Conservation (phyloP, 2,888 invertebrate species). For the Fragum sueziense region DNA sequence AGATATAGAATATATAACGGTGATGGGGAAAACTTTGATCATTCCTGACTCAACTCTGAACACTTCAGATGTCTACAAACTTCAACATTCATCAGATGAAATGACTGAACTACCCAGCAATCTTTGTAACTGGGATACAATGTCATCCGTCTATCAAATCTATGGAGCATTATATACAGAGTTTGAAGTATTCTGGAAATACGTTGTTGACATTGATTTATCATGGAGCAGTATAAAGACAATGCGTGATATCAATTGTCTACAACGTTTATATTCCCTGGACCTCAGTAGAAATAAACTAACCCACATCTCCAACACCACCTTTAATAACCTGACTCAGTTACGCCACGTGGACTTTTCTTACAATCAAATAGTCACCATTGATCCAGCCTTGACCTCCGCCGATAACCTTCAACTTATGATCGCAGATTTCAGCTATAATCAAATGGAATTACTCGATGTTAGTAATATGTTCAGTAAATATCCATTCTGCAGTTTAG, state of each 20-base stretch:
- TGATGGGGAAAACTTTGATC: conserved; percentile 25
- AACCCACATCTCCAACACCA: conserved; percentile 24
- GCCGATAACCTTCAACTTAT: neutral
- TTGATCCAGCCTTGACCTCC: conserved; percentile 11
- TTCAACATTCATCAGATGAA: neutral
- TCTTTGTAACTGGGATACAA: conserved; percentile 35
- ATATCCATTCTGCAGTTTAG: conserved; percentile 38
- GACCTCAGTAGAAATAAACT: conserved; percentile 22
- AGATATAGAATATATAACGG: conserved; percentile 30
- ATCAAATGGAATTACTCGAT: conserved; percentile 20
- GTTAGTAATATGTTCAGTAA: conserved; percentile 32
- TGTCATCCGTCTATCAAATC: neutral
- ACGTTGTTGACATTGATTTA: conserved; percentile 27
- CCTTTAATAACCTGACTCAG: conserved; percentile 20
- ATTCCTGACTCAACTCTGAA: conserved; percentile 3
- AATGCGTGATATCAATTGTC: conserved; percentile 34
- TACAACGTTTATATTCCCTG: conserved; percentile 24
- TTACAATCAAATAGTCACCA: neutral
- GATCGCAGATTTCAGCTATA: neutral
- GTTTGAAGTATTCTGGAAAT: conserved; percentile 15
- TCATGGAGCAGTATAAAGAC: conserved; percentile 16
- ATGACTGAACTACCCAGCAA: conserved; percentile 46
- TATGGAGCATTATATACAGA: neutral
- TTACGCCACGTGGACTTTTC: conserved; percentile 17
- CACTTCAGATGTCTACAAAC: conserved; percentile 18